Evolutionary conservation across 1,140 invertebrate species (phyloP), one percentile per base, ranked within the genome.

Genomic region (Phymorhynchus buccinoides): DNA sequence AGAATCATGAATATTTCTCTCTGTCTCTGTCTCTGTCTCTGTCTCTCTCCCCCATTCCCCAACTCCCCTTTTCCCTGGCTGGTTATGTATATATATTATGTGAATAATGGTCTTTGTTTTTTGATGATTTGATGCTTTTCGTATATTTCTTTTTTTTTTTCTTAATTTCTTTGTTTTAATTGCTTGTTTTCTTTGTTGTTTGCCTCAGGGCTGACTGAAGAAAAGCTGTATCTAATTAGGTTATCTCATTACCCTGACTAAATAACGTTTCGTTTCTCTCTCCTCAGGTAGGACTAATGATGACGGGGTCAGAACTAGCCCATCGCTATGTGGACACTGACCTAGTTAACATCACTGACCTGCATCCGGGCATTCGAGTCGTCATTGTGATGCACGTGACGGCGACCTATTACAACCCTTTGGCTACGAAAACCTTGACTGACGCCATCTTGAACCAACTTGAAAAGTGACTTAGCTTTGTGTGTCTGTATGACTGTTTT

Each of bases 321-420:
- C 7, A 42, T 0, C 73, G 84, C 48, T 66, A 79, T 41, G 75
- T 84, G 32, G 75, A 79, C 75, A 84, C 44, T 3, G 84, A 84
- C 7, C 22, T 84, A 27, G 18, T 84, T 18, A 18, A 6, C 39
- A 77, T 84, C 37, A n/a, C 75, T 30, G 84, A 84, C 56, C 77
- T 84, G 12, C 22, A 84, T 68, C 84, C 84, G 42, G 84, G 84
- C 41, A 39, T 84, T 30, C 84, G 68, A n/a, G 84, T 68, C 27
- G 52, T 42, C 18, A 35, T 52, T 3, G 18, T 84, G 0, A 9
- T 84, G 48, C 84, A 84, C 56, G 56, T 84, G 30, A 79, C 32
- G 2, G 84, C 32, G 27, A 39, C 77, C 35, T 66, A 66, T 42
- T 35, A 39, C 3, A n/a, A 79, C 35, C 84, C 84, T 0, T 37